Evolutionary conservation across 2,888 invertebrate genomes (phyloP), one percentile per base, ranked within the genome.

Genomic region (Eutolmus rufibarbis): DNA sequence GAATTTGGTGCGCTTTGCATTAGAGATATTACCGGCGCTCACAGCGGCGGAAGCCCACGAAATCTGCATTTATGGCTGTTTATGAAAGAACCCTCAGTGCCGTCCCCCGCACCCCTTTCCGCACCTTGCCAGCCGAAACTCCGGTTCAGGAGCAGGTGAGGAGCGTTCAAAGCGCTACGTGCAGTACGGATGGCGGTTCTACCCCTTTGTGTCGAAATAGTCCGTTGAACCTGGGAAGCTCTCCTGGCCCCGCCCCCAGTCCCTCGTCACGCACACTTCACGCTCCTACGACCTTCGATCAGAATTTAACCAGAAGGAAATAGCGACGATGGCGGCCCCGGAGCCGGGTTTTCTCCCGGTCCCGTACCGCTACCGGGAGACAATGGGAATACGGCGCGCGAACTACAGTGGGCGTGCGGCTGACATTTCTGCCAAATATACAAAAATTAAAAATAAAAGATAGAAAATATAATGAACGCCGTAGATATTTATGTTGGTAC

Each of bases 381-480:
- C 82, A 82, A 82, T 82, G 37, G 66, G 43, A 40, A 40, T 74
- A 28, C 23, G 46, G 28, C 16, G 79, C 12, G 74, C 74, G 85
- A 85, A 85, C 43, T 74, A 74, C 74, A 31, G 85, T 74, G 74
- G 43, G 85, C 34, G 74, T 74, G 74, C 31, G 74, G 85, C 74
- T 85, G 85, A 85, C 85, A 85, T 85, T 85, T 85, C 51, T 85
- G 85, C 74, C 74, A 85, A 85, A 85, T 85, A 74, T 85, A 85
- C 85, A 85, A 74, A 85, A 85, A 74, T 74, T 85, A 51, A 85
- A 84, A 85, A 74, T 74, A 85, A 85, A 85, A 85, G 74, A 85
- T 74, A 85, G 85, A 85, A 85, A 85, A 85, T 85, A 85, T 85
- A 85, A 85, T 85, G 85, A 85, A 85, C 85, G 74, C 74, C 85